A percentile compares a stretch with the other conserved stretches of the same genome.
Evolutionary conservation across 1,140 invertebrate genomes (phyloP).

Genomic region (Drosophila repletoides): DNA sequence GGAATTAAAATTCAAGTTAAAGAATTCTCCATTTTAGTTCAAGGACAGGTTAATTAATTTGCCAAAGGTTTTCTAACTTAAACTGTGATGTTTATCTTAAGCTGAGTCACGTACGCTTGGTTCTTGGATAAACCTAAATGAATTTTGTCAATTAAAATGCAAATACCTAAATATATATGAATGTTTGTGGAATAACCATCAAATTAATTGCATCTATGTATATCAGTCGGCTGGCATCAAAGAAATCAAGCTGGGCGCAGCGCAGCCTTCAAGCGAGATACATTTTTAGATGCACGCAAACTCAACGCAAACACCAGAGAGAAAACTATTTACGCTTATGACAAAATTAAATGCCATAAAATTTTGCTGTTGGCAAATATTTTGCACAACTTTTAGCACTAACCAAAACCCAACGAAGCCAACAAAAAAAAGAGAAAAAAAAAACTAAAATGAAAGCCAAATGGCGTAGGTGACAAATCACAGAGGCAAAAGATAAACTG

Average conservation of each 20-base stretch:
- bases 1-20: no score
- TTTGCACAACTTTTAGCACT: conserved; percentile 66
- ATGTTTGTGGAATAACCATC: conserved; percentile 49
- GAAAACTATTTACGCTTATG: conserved; percentile 64
- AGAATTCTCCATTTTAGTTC: no score
- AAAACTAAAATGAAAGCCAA: conserved; percentile 52
- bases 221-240: conserved; percentile 63
- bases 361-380: conserved; percentile 63
- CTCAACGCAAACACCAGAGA: neutral
- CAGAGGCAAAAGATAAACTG: conserved; percentile 25
- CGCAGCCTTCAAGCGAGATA: conserved; percentile 48
- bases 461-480: conserved; percentile 38
- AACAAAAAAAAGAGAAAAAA: no score
- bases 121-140: conserved; percentile 7
- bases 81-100: neutral
- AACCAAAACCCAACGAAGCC: conserved; percentile 33
- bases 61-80: no score
- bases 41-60: no score
- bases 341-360: conserved; percentile 78
- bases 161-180: conserved; percentile 36
- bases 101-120: neutral
- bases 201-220: conserved; percentile 64
- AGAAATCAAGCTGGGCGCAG: conserved; percentile 50
- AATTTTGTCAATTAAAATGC: conserved; percentile 47
- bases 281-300: conserved; percentile 32